Base-by-base conservation (phyloP, 2,113 vertebrate genomes). In the Acanthisitta chloris region DNA sequence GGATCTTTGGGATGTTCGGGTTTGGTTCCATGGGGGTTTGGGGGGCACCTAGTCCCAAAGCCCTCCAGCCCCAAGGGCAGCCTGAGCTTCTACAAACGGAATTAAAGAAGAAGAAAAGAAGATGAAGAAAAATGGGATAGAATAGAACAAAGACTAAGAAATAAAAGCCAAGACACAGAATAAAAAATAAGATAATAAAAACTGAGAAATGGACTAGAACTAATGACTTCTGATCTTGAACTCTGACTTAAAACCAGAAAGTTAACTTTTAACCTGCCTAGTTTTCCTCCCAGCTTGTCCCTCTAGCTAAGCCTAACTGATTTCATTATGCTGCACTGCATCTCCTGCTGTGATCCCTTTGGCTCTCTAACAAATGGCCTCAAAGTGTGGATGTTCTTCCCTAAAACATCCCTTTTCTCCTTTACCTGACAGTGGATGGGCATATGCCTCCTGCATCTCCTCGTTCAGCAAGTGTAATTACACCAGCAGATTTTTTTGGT, bases 401-500 rank as follows among this genome's bases (percentile, higher is more conserved):
- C 28, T 59, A 49, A 65, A 76, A 36, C n/a, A 17, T 8, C 20
- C 3, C 0, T 61, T 45, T 42, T 48, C 43, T 65, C 51, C 43
- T 55, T 48, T 20, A 21, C 15, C 74, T 59, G 54, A 10, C 12
- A 29, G 78, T 81, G 61, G 7, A 9, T 12, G 29, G 16, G 23
- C 57, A 16, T 1, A 7, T 26, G 36, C 70, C 46, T 62, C 78
- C 79, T 86, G 97, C 62, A 21, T 38, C 94, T 92, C 95, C 82
- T 33, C 8, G 12, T 25, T 34, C 94, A 81, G 4, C 28, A 45
- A 82, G 77, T 87, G 58, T 21, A 80, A 83, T 64, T 70, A 91
- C 64, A 87, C 29, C 42, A 8, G 42, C 5, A 42, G 10, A 1
- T 67, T 83, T 70, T 65, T 95, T 96, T 98, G 97, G 93, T 96